Evolutionary conservation across 2,888 invertebrate genomes (phyloP).

Genomic region (Alloscopus bannaensis): DNA sequence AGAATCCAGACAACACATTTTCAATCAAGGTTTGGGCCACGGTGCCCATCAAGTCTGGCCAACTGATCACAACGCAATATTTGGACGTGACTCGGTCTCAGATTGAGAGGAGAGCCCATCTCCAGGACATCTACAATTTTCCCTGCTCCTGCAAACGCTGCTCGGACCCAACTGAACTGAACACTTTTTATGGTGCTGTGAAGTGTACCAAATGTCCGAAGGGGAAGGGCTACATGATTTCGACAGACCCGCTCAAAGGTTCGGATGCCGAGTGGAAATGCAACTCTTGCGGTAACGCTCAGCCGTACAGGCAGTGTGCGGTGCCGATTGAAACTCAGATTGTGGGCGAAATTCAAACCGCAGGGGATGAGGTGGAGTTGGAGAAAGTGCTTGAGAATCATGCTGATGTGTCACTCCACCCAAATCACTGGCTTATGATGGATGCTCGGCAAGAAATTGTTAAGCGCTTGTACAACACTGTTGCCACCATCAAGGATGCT

Average conservation of each 20-base stretch:
- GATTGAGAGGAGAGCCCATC: slow-evolving; percentile 61
- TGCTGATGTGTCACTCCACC: slow-evolving; percentile 52
- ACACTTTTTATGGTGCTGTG: slow-evolving; percentile 61
- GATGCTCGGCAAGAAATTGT: slow-evolving; percentile 65
- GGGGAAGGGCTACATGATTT: slow-evolving; percentile 65
- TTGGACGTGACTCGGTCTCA: slow-evolving; percentile 64
- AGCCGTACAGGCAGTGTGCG: slow-evolving; percentile 55
- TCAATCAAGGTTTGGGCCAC: slow-evolving; percentile 69
- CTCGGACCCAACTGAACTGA: slow-evolving; percentile 63
- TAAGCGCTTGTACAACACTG: slow-evolving; percentile 59
- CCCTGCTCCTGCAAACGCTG: slow-evolving; percentile 63
- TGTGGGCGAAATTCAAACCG: slow-evolving; percentile 54
- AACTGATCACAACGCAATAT: slow-evolving; percentile 66
- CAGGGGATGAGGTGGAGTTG: slow-evolving; percentile 55
- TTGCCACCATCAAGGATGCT: slow-evolving; percentile 58
- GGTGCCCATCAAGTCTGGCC: slow-evolving; percentile 66
- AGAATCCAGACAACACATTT: slow-evolving; percentile 66
- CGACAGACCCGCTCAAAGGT: slow-evolving; percentile 64
- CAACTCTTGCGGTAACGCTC: slow-evolving; percentile 56
- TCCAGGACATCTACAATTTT: slow-evolving; percentile 65
- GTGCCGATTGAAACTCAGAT: slow-evolving; percentile 61
- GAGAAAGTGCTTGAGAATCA: slow-evolving; percentile 59
- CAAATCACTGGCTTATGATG: slow-evolving; percentile 67
- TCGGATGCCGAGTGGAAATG: slow-evolving; percentile 64
- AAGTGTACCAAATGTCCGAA: slow-evolving; percentile 63